phyloP scores from a whole-genome alignment of 2,113 vertebrate species.

The Oreochromis aureus region DNA sequence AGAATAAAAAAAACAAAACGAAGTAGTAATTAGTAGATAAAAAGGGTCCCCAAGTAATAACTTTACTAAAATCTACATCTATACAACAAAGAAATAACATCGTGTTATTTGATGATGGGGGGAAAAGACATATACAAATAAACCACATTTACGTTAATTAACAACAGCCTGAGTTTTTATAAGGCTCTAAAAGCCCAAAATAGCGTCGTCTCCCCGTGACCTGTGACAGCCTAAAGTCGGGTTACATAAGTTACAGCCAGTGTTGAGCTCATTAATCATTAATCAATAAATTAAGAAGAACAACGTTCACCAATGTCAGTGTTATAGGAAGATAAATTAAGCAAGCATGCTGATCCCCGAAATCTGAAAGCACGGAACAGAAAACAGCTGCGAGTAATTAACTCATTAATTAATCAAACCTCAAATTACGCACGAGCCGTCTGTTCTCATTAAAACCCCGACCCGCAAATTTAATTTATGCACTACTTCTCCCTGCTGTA shows the following conservation, averaged over 20 bases:
- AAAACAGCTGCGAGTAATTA: background rate
- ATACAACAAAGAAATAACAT: background rate
- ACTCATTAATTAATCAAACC: background rate
- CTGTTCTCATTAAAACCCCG: background rate
- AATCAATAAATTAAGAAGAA: background rate
- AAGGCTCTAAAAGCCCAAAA: background rate
- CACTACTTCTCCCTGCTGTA: background rate
- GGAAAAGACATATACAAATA: background rate
- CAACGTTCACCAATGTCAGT: background rate
- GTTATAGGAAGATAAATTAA: background rate
- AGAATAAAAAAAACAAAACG: background rate
- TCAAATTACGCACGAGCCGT: background rate
- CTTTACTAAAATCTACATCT: background rate
- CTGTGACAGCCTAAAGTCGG: background rate
- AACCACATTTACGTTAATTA: background rate
- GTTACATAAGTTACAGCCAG: constrained; percentile 4
- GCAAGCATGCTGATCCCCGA: background rate
- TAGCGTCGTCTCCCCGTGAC: background rate
- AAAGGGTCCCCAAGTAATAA: background rate
- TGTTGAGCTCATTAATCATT: background rate
- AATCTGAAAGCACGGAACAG: background rate
- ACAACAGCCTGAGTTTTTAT: background rate
- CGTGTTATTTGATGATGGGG: background rate
- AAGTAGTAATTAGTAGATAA: background rate
- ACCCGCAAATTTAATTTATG: background rate